These are phyloP conservation scores for Brevipalpus yothersi DNA, from an alignment of 1,140 invertebrate species.

Conservation along the genomic window DNA sequence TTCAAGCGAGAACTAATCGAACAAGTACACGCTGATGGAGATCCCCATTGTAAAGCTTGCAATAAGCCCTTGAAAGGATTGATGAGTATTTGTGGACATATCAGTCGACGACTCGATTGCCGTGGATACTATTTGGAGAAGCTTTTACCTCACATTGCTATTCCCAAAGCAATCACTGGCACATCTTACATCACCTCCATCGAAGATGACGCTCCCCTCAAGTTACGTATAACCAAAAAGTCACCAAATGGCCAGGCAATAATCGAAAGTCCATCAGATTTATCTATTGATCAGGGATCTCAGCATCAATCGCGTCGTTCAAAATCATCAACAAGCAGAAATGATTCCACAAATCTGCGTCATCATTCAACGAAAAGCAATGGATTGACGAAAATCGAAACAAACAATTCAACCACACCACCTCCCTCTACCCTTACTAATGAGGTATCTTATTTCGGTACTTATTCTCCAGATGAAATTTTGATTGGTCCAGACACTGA, in stretches of 20 bases:
- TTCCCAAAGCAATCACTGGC: neutral
- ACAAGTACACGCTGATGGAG: neutral
- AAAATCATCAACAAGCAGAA: neutral
- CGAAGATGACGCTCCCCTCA: neutral
- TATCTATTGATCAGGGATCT: neutral
- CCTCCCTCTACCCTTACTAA: neutral
- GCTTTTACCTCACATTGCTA: neutral
- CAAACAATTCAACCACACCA: neutral
- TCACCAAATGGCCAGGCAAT: neutral
- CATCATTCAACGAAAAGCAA: neutral
- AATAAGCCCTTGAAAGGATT: neutral
- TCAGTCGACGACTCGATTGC: slow-evolving; percentile 2
- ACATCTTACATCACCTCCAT: neutral
- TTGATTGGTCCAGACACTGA: neutral
- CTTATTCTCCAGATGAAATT: neutral
- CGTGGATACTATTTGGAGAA: slow-evolving; percentile 1
- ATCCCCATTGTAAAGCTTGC: slow-evolving; percentile 1
- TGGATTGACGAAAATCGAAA: neutral
- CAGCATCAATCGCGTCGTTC: neutral
- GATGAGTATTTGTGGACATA: slow-evolving; percentile 2
- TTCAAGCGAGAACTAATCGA: slow-evolving; percentile 1
- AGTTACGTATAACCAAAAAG: neutral
- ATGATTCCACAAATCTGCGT: neutral
- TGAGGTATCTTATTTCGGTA: neutral
- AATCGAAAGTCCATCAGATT: neutral